Percentiles rank a stretch among this genome's conserved stretches.
phyloP scores from a whole-genome alignment of 2,888 invertebrate species.

The Cerastis leucographa region DNA sequence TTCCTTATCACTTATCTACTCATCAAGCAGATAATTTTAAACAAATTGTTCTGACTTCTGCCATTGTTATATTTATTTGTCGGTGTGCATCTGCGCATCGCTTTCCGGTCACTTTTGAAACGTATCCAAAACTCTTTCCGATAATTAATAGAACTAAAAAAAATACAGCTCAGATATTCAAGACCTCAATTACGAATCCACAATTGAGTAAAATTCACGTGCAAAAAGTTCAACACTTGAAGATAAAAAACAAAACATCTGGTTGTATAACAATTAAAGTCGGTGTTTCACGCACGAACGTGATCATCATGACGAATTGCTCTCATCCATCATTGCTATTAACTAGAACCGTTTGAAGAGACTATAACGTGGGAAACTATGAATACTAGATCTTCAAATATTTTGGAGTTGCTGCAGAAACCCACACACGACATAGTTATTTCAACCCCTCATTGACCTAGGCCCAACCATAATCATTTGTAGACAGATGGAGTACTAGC shows the following conservation, averaged over 20 bases:
- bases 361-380: slow-evolving; percentile 52
- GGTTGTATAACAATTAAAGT: slow-evolving; percentile 50
- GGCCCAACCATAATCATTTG: no score
- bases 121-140: neutral
- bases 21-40: neutral
- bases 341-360: slow-evolving; percentile 37
- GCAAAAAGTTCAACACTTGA: neutral
- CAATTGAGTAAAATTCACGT: neutral
- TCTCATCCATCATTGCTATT: slow-evolving; percentile 41
- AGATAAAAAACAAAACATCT: slow-evolving; percentile 21
- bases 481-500: no score
- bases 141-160: neutral
- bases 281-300: slow-evolving; percentile 56
- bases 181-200: neutral
- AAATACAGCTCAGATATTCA: neutral
- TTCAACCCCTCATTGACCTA: neutral
- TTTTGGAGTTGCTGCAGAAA: neutral
- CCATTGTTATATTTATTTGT: neutral
- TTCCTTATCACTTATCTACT: neutral
- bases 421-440: neutral
- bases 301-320: slow-evolving; percentile 61
- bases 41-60: neutral
- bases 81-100: neutral
- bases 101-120: neutral
- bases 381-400: slow-evolving; percentile 37